Percentiles rank a stretch among this genome's conserved stretches.
Conservation (phyloP, 1,140 invertebrate genomes). For the Phymorhynchus buccinoides region DNA sequence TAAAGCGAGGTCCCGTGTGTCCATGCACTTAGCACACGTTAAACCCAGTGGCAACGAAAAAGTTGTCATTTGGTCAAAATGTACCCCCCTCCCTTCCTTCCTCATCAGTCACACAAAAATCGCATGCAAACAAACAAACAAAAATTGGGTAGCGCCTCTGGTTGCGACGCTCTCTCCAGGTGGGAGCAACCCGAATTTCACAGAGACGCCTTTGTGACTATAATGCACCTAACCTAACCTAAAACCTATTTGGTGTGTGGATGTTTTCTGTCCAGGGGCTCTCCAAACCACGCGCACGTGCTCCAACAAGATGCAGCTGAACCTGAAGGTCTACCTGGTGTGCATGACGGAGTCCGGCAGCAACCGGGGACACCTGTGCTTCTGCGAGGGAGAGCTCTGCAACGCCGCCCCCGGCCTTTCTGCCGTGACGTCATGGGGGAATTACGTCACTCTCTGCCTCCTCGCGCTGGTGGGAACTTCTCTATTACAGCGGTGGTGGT, state of each 20-base stretch:
- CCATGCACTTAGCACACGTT: too few species aligned
- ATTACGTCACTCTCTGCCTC: neutral
- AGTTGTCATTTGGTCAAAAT: too few species aligned
- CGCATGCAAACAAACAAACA: too few species aligned
- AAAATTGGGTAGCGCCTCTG: too few species aligned
- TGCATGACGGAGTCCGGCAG: slow-evolving; percentile 33
- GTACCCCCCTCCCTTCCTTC: too few species aligned
- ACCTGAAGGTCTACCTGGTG: slow-evolving; percentile 31
- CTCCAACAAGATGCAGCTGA: slow-evolving; percentile 30
- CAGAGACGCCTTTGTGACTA: too few species aligned
- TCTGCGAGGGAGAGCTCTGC: slow-evolving; percentile 31
- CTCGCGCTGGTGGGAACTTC: neutral
- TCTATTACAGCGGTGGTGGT: neutral
- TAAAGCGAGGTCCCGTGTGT: too few species aligned
- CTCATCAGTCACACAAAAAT: too few species aligned
- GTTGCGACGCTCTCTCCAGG: too few species aligned
- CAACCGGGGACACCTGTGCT: slow-evolving; percentile 28
- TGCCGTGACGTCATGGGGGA: neutral
- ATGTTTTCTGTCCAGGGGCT: neutral
- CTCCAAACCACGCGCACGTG: slow-evolving; percentile 35
- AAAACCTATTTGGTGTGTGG: neutral
- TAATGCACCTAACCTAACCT: too few species aligned
- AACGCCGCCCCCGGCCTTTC: neutral
- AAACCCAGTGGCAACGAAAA: too few species aligned
- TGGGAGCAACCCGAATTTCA: too few species aligned